A percentile compares a stretch with the other conserved stretches of the same genome.
Evolutionary conservation across 1,140 invertebrate genomes (phyloP).

Genomic region (Archegozetes longisetosus): DNA sequence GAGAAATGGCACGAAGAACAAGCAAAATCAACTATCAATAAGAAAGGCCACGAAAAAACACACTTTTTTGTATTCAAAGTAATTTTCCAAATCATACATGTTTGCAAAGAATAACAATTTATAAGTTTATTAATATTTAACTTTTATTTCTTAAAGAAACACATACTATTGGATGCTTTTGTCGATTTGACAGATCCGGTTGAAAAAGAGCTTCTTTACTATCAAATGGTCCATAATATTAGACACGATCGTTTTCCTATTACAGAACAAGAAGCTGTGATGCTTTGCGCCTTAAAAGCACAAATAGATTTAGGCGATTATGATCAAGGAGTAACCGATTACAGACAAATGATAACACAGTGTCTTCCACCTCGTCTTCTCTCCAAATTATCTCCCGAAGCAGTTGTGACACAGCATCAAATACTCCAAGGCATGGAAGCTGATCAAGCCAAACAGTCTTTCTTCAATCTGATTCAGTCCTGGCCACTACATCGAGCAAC

Average conservation of each 20-base stretch:
- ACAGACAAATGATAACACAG: conserved; percentile 46
- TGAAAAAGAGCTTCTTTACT: conserved; percentile 88
- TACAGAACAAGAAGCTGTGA: conserved; percentile 80
- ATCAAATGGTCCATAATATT: conserved; percentile 78
- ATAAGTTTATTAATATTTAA: conserved; percentile 11
- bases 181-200: conserved; percentile 69
- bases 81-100: conserved; percentile 5
- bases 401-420: conserved; percentile 70
- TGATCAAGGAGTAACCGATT: conserved; percentile 24
- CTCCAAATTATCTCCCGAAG: conserved; percentile 50
- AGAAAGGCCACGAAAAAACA: conserved; percentile 13
- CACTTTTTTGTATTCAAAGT: conserved; percentile 34
- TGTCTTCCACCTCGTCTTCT: conserved; percentile 66
- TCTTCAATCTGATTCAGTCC: conserved; percentile 79
- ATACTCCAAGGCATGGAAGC: conserved; percentile 64
- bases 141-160: conserved; percentile 70
- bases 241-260: conserved; percentile 77
- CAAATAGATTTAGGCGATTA: conserved; percentile 81
- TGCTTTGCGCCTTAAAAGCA: conserved; percentile 80
- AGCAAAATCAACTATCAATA: background rate
- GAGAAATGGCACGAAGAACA: conserved; percentile 44
- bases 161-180: conserved; percentile 69
- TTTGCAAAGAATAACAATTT: background rate
- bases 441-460: conserved; percentile 71
- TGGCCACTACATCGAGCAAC: conserved; percentile 84